Conservation (phyloP, 2,113 vertebrate species). For the Anolis sagrei region DNA sequence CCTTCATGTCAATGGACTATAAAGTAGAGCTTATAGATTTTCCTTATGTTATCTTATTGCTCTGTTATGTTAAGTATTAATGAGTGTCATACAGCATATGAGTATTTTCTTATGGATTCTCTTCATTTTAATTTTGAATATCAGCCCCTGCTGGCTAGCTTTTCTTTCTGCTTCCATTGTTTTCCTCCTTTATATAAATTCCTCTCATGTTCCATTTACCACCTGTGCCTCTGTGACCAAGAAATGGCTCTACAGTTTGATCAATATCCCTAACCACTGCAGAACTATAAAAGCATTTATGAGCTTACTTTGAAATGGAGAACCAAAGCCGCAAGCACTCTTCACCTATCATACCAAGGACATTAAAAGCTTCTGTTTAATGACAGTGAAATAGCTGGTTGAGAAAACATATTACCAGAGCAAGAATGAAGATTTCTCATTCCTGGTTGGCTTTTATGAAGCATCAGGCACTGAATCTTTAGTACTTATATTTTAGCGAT, state of each 20-base stretch:
- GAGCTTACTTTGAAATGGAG: conserved; percentile 32
- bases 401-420: conserved; percentile 5
- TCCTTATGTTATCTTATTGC: conserved; percentile 41
- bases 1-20: conserved; percentile 43
- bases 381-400: conserved; percentile 28
- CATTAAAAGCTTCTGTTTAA: conserved; percentile 37
- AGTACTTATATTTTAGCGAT: neutral
- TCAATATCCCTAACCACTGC: conserved; percentile 32
- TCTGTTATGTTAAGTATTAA: conserved; percentile 60
- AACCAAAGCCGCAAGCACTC: neutral
- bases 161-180: conserved; percentile 20
- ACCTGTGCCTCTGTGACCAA: conserved; percentile 18
- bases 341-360: conserved; percentile 28
- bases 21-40: conserved; percentile 49
- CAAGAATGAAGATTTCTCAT: neutral
- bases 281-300: conserved; percentile 14
- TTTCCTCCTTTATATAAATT: conserved; percentile 34
- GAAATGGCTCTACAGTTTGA: conserved; percentile 41
- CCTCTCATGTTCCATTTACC: conserved; percentile 25
- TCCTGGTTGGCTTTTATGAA: neutral
- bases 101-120: conserved; percentile 23
- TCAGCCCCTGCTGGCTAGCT: conserved; percentile 31
- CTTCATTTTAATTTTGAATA: conserved; percentile 32
- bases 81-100: conserved; percentile 34
- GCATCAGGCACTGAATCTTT: neutral